Conservation (phyloP, 2,888 invertebrate species). For the Cantharis lateralis region DNA sequence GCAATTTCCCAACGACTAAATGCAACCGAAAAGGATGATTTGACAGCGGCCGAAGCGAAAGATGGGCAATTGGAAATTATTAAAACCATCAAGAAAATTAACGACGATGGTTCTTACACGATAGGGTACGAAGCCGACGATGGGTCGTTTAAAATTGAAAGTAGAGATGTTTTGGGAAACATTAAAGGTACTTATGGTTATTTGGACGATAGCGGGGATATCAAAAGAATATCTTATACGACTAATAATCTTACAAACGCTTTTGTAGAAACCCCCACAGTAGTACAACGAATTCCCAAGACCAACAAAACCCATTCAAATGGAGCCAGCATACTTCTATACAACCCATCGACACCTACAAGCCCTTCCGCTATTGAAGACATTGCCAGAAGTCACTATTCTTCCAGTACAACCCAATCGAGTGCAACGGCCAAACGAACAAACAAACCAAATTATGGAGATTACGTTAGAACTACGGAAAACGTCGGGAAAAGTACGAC, state of each 20-base stretch:
- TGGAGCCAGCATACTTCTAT: slow-evolving; percentile 59
- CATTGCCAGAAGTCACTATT: slow-evolving; percentile 63
- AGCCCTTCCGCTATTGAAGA: slow-evolving; percentile 67
- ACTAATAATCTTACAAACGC: slow-evolving; percentile 62
- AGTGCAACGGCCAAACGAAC: slow-evolving; percentile 47
- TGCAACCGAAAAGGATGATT: slow-evolving; percentile 60
- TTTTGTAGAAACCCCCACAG: slow-evolving; percentile 51
- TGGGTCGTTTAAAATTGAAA: slow-evolving; percentile 85
- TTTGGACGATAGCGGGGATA: slow-evolving; percentile 75
- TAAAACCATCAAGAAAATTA: slow-evolving; percentile 79
- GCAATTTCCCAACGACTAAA: slow-evolving; percentile 36
- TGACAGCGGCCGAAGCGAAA: slow-evolving; percentile 66
- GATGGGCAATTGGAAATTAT: slow-evolving; percentile 78
- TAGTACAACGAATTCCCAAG: slow-evolving; percentile 53
- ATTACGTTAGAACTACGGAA: slow-evolving; percentile 43
- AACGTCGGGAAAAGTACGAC: slow-evolving; percentile 45
- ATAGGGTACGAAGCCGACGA: slow-evolving; percentile 86
- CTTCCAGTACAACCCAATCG: slow-evolving; percentile 52
- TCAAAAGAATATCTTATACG: slow-evolving; percentile 78
- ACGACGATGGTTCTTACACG: slow-evolving; percentile 83
- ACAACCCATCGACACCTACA: slow-evolving; percentile 55
- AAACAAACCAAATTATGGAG: slow-evolving; percentile 42
- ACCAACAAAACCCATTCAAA: slow-evolving; percentile 58
- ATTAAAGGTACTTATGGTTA: slow-evolving; percentile 85
- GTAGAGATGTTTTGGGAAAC: slow-evolving; percentile 76